Percentiles rank a stretch among this genome's conserved stretches.
Evolutionary conservation across 1,140 invertebrate species (phyloP).

Genomic region (Adelges cooleyi): DNA sequence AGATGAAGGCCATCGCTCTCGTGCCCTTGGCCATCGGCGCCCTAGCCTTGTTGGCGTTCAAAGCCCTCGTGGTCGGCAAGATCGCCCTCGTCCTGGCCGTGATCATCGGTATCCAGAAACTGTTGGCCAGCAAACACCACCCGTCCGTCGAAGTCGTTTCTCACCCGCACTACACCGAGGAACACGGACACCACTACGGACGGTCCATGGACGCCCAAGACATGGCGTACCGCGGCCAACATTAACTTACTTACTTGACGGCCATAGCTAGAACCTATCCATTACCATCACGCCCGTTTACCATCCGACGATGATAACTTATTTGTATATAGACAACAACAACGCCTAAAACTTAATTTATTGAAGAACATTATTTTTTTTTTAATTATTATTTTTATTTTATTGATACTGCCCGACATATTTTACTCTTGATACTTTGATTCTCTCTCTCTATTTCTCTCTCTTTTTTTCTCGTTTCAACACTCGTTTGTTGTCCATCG

Average conservation of each 20-base stretch:
- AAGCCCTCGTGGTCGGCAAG: slow-evolving; percentile 68
- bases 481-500: not conserved
- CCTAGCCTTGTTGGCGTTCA: slow-evolving; percentile 66
- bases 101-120: slow-evolving; percentile 65
- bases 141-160: slow-evolving; percentile 61
- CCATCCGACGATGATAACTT: not conserved
- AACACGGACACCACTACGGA: slow-evolving; percentile 47
- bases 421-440: no score
- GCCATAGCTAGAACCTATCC: no score
- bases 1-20: slow-evolving; percentile 63
- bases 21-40: slow-evolving; percentile 63
- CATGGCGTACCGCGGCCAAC: slow-evolving; percentile 47
- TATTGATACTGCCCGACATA: no score
- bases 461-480: not conserved
- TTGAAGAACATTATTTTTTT: not conserved
- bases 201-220: slow-evolving; percentile 47
- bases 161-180: slow-evolving; percentile 50
- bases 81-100: slow-evolving; percentile 61
- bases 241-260: not conserved
- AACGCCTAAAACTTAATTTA: slow-evolving; percentile 15
- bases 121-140: slow-evolving; percentile 54
- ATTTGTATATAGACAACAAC: slow-evolving; percentile 17
- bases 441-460: not conserved
- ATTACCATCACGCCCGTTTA: no score
- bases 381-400: not conserved